phyloP scores from a whole-genome alignment of 2,797 vertebrate species.

The Pangasius krempfi region DNA sequence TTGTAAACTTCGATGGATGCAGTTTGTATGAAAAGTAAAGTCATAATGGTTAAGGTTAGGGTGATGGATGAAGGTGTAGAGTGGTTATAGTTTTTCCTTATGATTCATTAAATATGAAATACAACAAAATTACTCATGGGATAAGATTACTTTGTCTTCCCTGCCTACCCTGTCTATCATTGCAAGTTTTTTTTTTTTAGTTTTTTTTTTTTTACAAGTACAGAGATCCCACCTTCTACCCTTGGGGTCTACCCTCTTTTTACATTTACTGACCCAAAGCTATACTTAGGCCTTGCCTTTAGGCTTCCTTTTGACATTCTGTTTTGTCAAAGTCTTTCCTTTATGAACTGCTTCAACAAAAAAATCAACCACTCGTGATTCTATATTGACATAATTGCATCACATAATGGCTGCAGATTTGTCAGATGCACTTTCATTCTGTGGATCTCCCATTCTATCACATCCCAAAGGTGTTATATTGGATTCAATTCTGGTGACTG shows the following conservation, averaged over 20 bases:
- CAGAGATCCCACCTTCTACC: not conserved
- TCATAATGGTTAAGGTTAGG: not conserved
- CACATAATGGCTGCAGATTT: not conserved
- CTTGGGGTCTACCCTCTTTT: not conserved
- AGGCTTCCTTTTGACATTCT: not conserved
- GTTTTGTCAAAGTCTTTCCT: not conserved
- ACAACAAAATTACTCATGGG: not conserved
- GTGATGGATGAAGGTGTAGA: not conserved
- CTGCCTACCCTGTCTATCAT: not conserved
- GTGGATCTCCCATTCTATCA: not conserved
- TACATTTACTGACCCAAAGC: not conserved
- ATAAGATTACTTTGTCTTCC: not conserved
- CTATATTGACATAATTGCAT: not conserved
- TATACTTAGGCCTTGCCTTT: not conserved
- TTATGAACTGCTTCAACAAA: conserved; percentile 10
- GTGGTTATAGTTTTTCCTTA: not conserved
- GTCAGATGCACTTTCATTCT: not conserved
- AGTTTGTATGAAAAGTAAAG: not conserved
- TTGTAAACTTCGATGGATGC: not conserved
- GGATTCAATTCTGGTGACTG: not conserved
- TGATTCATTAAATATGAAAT: not conserved
- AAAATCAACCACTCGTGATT: not conserved
- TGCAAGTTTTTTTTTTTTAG: not conserved
- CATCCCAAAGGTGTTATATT: not conserved
- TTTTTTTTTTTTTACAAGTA: not conserved